phyloP scores from a whole-genome alignment of 2,113 vertebrate genomes.

The Dromas ardeola region DNA sequence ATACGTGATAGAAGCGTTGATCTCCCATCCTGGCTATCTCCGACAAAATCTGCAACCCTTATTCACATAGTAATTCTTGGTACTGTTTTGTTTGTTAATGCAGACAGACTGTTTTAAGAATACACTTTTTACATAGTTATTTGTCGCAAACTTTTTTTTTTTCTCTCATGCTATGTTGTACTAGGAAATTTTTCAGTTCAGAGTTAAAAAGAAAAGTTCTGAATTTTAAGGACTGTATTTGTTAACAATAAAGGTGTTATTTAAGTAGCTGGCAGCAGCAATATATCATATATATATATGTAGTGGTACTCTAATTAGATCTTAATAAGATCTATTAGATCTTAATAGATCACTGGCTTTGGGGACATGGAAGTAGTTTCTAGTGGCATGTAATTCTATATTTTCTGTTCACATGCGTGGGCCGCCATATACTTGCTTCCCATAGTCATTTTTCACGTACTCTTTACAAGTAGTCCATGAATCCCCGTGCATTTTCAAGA shows the following conservation, averaged over 20 bases:
- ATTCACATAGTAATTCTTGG: neutral
- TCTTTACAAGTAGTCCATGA: neutral
- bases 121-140: neutral
- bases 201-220: neutral
- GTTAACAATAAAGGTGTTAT: neutral
- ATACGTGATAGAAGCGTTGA: neutral
- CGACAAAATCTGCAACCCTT: neutral
- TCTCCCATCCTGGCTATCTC: neutral
- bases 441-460: neutral
- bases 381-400: neutral
- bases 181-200: neutral
- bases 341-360: neutral
- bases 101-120: neutral
- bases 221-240: neutral
- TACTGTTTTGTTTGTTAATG: neutral
- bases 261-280: neutral
- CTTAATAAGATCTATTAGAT: no score
- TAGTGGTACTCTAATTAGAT: neutral
- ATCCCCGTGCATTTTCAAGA: neutral
- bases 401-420: neutral
- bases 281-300: neutral
- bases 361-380: neutral
- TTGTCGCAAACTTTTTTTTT: neutral
- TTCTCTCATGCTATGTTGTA: fast-evolving
- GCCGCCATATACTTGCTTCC: neutral